Percentiles rank a stretch among this genome's conserved stretches.
Conservation (phyloP, 2,797 vertebrate genomes). For the Aldrovandia affinis region DNA sequence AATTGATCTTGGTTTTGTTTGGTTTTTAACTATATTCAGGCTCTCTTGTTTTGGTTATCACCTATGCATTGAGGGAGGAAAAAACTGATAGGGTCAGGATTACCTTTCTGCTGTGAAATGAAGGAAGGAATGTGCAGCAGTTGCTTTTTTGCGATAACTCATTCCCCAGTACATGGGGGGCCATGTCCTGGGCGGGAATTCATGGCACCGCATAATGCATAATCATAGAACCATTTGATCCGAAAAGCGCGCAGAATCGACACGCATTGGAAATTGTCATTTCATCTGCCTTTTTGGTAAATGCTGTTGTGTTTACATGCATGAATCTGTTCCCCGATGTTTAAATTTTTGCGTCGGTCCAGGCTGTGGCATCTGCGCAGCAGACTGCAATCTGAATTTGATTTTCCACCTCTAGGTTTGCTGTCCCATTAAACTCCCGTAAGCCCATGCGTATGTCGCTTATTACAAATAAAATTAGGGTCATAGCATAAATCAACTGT, state of each 20-base stretch:
- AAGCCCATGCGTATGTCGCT: background rate
- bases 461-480: too few species aligned
- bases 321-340: background rate
- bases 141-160: background rate
- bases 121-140: too few species aligned
- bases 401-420: background rate
- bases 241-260: background rate
- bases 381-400: background rate
- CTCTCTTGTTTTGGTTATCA: background rate
- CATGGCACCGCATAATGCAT: background rate
- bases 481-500: too few species aligned
- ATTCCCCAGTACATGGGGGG: background rate
- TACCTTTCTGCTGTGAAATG: background rate
- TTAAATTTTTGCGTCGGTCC: background rate
- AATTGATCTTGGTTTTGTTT: too few species aligned
- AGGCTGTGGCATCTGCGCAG: background rate
- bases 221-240: slow-evolving; percentile 2
- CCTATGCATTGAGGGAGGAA: background rate
- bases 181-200: background rate
- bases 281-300: background rate
- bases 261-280: background rate
- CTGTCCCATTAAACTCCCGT: background rate
- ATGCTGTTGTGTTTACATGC: background rate
- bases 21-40: too few species aligned
- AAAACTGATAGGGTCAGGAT: background rate